Base-by-base conservation (phyloP, 2,113 vertebrate genomes). In the Cochlearius cochlearius region DNA sequence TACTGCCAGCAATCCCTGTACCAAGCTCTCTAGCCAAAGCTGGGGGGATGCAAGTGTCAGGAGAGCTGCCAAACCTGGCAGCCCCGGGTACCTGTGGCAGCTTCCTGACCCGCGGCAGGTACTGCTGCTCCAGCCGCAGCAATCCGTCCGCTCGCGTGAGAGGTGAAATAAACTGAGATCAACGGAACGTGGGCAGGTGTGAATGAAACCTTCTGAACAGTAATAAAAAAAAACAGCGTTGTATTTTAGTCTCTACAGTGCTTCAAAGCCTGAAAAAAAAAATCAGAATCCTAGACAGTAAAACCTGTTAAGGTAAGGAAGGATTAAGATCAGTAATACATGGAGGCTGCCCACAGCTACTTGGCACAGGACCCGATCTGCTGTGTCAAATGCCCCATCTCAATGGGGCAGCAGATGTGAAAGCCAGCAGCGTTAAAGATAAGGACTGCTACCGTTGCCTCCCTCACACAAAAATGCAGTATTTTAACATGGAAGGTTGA, bases 241-340 rank as follows among this genome's bases (percentile, higher is more conserved):
- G 25, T 6, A 15, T 36, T 92, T 91, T 68, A 43, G 34, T 58
- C 50, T 60, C 53, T 47, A 50, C 17, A 41, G 21, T 18, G n/a
- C 39, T 85, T 91, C 77, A 79, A 88, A 96, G 76, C 43, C n/a
- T n/a, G 22, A 16, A 52, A 77, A 18, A 14, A 47, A 47, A 14
- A 41, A 43, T 16, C 39, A 45, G 81, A 71, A 83, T 56, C 13
- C 8, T 50, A 89, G 79, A 66, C 26, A 92, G 75, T 53, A 88
- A 95, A 94, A 86, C 22, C 75, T 53, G 84, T 75, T 82, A 82
- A 83, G 78, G 69, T 74, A 83, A 87, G 49, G 88, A 94, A 80
- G 66, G 76, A 93, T 86, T 88, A 64, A 82, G 58, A 45, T 39
- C 69, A 68, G 16, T 62, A 68, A 53, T 9, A n/a, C 6, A 73